Base-by-base conservation (phyloP, 2,797 vertebrate species). In the Protonibea diacanthus region DNA sequence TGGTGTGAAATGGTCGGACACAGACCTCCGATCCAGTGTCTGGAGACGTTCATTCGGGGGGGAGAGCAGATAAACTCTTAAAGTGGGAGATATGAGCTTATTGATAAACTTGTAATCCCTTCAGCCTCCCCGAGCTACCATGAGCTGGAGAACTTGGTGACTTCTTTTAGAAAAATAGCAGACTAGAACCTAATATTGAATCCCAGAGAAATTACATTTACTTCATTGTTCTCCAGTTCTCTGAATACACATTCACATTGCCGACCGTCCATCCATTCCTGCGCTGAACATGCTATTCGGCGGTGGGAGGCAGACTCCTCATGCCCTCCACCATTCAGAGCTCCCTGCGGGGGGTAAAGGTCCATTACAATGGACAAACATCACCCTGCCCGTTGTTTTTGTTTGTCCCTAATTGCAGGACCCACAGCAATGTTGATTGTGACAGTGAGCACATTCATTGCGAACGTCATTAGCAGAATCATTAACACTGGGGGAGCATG, bases 331-430 rank as follows among this genome's bases (percentile, higher is more conserved):
- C 78, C 75, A 88, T 92, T 92, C 85, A 89, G 49, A 56, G 67
- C 66, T 84, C 79, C 71, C 90, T 1, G 64, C 3, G 55, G 90
- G 90, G 85, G 85, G 85, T 84, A 65, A 73, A 86, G 88, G 87
- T 87, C 81, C 90, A 90, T 91, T 85, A 92, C 87, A 93, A 93
- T 93, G 82, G 84, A 47, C 64, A 80, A 73, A 85, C 72, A 49
- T 89, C 84, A 85, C 84, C 85, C 81, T 77, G 85, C 79, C 88
- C 63, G 42, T 81, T 88, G 88, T 84, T 70, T 88, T 86, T 86
- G 76, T 84, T 88, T 33, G 78, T 49, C 68, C 55, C 71, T 89
- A 86, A 91, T 89, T 92, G 76, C 73, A 51, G 71, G 71, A 83
- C 73, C 73, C 69, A 75, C 74, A 65, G 70, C 56, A 61, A 63